Evolutionary conservation across 2,888 invertebrate genomes (phyloP), one percentile per base, ranked within the genome.

Genomic region (Ashinkailepas kermadecensis): DNA sequence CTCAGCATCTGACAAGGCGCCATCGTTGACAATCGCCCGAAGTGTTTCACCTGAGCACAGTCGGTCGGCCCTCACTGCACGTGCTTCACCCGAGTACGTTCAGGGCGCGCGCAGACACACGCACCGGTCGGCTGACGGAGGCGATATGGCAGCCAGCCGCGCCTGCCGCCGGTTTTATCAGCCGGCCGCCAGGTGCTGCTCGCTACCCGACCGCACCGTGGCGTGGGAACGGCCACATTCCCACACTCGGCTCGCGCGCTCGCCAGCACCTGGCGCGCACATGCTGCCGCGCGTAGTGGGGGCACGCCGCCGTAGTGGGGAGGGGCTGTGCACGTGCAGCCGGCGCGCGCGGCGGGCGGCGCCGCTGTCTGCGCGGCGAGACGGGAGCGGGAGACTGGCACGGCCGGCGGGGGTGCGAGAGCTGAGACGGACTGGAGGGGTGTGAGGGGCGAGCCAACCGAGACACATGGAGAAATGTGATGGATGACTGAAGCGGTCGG

Each of bases 191-290:
- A 74, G 74, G 74, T 74, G 74, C 74, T n/a, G 23, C 23, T 54
- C 23, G 39, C n/a, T 3, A 9, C n/a, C 65, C 39, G 74, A 1
- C 54, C 54, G 74, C 18, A 54, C 74, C 54, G 8, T 18, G 18
- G 54, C 74, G 74, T 74, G 74, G 74, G 74, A 74, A 74, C 54
- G 74, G 54, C 11, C 18, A 54, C 74, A 54, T 74, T 74, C 74
- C 74, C 74, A 74, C 74, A 74, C 59, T 59, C 59, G 59, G 74
- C 11, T 18, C 23, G 23, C 70, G 70, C 11, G 74, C 65, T 39
- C 54, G 74, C 74, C 70, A 15, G 74, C 74, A 74, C 74, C 74
- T 74, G 74, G 74, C 54, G 74, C 54, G 15, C 74, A 74, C 39
- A 74, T 74, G 74, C 74, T 13, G 54, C 74, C 74, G 74, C 74